Base-by-base conservation (phyloP, 2,113 vertebrate species). In the Ornithorhynchus anatinus region DNA sequence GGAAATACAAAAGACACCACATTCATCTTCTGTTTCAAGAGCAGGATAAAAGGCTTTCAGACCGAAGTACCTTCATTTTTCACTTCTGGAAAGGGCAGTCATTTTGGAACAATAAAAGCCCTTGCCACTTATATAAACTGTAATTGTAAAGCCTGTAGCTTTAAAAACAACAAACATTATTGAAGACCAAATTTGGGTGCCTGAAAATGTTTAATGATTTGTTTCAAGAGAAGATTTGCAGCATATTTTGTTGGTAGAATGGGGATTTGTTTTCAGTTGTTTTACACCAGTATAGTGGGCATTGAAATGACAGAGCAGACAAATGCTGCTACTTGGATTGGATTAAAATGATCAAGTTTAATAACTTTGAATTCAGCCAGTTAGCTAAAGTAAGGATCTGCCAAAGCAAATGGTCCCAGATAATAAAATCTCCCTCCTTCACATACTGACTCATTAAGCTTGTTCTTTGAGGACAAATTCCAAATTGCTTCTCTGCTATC, bases 391-490 rank as follows among this genome's bases (percentile, higher is more conserved):
- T 29, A 23, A 45, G 72, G 13, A 40, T 58, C 67, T 38, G 7
- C 33, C 42, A 63, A 78, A 59, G 6, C 8, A 54, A 1, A 16
- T 17, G 13, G 70, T 71, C 32, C 7, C 4, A 17, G 12, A 54
- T 59, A 27, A 54, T 69, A 58, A 40, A 42, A 39, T 40, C 63
- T 79, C 38, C 22, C 44, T 66, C 59, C 27, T 47, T 32, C 29
- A 68, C 4, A 15, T 67, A 42, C 66, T 69, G 80, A 68, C 53
- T 76, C 62, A 74, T 37, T 70, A 32, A 70, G 22, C 9, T 65
- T 64, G 64, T 48, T 62, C 22, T 76, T 52, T 74, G 63, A 84
- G 43, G 6, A 74, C 72, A 13, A 68, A 77, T 60, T 59, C 71
- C 60, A 68, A 22, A 45, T 70, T 12, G 33, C 38, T 75, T 53